Percentiles rank a stretch among this genome's conserved stretches.
Evolutionary conservation across 2,888 invertebrate genomes (phyloP).

Genomic region (Cephus spinipes): DNA sequence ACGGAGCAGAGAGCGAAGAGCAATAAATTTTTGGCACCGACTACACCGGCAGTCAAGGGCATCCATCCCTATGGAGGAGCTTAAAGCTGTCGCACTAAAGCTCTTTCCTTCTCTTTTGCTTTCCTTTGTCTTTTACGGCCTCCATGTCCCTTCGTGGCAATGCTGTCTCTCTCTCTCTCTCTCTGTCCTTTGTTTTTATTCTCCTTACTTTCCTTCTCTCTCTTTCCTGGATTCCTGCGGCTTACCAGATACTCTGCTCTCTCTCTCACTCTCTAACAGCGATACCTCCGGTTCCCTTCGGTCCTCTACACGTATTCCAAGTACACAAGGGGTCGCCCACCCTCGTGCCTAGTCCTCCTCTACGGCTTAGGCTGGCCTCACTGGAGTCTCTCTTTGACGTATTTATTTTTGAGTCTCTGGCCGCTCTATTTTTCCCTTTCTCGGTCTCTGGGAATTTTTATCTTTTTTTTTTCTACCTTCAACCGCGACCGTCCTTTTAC

Average conservation of each 20-base stretch:
- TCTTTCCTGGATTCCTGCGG: neutral
- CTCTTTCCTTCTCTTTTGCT: too few species aligned
- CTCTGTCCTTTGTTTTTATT: neutral
- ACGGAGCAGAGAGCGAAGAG: constrained; percentile 15
- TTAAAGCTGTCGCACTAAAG: neutral
- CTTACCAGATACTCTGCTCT: neutral
- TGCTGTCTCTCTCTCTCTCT: neutral
- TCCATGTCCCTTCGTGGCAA: neutral
- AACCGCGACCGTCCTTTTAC: too few species aligned
- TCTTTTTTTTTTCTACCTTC: too few species aligned
- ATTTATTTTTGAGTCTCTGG: too few species aligned
- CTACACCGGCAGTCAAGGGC: neutral
- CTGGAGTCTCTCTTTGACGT: too few species aligned
- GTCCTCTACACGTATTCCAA: neutral
- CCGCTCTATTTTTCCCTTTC: too few species aligned
- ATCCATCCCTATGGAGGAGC: neutral
- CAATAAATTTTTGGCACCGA: constrained; percentile 1
- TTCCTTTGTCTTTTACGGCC: neutral
- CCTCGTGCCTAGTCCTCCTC: too few species aligned
- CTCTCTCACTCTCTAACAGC: neutral
- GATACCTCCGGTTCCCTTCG: neutral
- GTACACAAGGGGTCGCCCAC: too few species aligned
- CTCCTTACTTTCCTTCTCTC: neutral
- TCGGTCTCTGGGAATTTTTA: too few species aligned
- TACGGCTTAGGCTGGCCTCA: too few species aligned